Evolutionary conservation across 1,140 invertebrate genomes (phyloP).

Genomic region (Drosophila watanabei): DNA sequence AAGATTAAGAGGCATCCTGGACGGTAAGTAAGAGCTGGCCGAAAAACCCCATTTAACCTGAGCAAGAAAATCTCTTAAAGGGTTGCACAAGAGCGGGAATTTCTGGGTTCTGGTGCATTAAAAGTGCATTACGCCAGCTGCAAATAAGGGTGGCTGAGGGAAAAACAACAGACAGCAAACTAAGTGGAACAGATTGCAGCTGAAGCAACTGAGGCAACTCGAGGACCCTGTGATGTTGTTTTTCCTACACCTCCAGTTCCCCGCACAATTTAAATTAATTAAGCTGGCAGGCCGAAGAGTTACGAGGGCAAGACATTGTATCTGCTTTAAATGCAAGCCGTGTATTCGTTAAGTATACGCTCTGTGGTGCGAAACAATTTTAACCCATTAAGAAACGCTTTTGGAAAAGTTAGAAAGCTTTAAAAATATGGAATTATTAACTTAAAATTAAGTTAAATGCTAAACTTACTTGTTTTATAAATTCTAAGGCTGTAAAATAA

Average conservation of each 20-base stretch:
- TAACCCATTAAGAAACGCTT: slow-evolving; percentile 6
- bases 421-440: too few species aligned
- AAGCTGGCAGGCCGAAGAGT: slow-evolving; percentile 20
- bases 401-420: background rate
- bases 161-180: slow-evolving; percentile 48
- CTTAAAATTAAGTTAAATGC: fast-evolving
- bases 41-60: slow-evolving; percentile 57
- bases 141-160: slow-evolving; percentile 19
- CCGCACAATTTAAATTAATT: slow-evolving; percentile 57
- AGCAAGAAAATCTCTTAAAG: slow-evolving; percentile 28
- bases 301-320: slow-evolving; percentile 29
- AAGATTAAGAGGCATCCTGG: slow-evolving; percentile 22
- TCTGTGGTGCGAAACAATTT: slow-evolving; percentile 28
- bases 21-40: slow-evolving; percentile 10
- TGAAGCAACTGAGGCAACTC: slow-evolving; percentile 17
- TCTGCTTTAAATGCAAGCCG: slow-evolving; percentile 54
- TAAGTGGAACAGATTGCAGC: slow-evolving; percentile 61
- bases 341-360: slow-evolving; percentile 60
- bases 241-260: background rate
- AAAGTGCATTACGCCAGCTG: slow-evolving; percentile 66
- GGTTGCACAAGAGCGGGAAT: slow-evolving; percentile 19
- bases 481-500: background rate
- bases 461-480: background rate
- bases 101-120: slow-evolving; percentile 48
- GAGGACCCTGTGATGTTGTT: slow-evolving; percentile 25